Base-by-base conservation (phyloP, 2,888 invertebrate genomes). In the Chalcis sispes region DNA sequence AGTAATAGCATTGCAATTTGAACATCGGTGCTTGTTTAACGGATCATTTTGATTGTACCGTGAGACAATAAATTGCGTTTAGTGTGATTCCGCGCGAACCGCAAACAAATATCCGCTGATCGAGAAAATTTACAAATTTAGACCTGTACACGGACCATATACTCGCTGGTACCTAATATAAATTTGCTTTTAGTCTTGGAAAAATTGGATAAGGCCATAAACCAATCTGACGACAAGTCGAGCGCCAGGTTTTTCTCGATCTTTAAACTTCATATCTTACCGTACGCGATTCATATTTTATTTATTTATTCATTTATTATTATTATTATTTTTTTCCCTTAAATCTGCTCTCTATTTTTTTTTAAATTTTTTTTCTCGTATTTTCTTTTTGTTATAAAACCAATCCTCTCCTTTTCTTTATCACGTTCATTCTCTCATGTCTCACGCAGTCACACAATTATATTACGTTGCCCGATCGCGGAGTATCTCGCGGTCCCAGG, bases 161-260 rank as follows among this genome's bases (percentile, higher is more conserved):
- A 83, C 82, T 84, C 84, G 83, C 46, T 15, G 40, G 83, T 86
- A 86, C 86, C 87, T 86, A 88, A 87, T 87, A 88, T 88, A 87
- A 87, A 87, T 88, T 88, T 87, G 83, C 85, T 81, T 82, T 86
- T 83, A 87, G 85, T 88, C 85, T 88, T 87, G 87, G 86, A 87
- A 88, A 88, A 87, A 87, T 87, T 87, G 88, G 87, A 88, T 88
- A 88, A 88, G 88, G 88, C 88, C 88, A 88, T 88, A 77, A 88
- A 88, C 86, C 86, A 86, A 69, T 86, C 87, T 87, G 88, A 86
- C 87, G 84, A 84, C 86, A 84, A 86, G 80, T 83, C 84, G 81
- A 27, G 85, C 84, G 84, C 85, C 84, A 86, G 85, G 61, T 69
- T 65, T 75, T 72, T 75, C 58, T 72, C 32, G 80, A 83, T 82